Evolutionary conservation across 2,888 invertebrate genomes (phyloP).

Genomic region (Apantesis nais): DNA sequence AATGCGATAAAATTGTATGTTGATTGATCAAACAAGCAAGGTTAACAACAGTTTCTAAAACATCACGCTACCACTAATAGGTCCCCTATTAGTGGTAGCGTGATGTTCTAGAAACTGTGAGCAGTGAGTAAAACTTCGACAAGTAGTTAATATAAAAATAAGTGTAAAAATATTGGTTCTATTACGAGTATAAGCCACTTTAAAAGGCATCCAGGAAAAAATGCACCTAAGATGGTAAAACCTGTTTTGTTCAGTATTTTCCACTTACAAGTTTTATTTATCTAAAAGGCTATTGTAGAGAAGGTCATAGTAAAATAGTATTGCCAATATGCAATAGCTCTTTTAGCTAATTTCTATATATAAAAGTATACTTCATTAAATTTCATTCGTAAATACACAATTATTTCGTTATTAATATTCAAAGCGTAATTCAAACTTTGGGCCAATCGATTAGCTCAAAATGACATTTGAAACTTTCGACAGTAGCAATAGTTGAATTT

Average conservation of each 20-base stretch:
- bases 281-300: neutral
- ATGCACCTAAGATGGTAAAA: neutral
- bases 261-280: neutral
- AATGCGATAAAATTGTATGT: too few relatives aligned
- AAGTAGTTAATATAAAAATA: too few relatives aligned
- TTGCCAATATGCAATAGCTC: neutral
- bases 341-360: neutral
- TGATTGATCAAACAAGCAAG: too few relatives aligned
- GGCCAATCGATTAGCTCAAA: neutral
- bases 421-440: neutral
- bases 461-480: neutral
- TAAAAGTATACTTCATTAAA: neutral
- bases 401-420: neutral
- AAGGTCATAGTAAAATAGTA: neutral
- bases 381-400: neutral
- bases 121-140: too few relatives aligned
- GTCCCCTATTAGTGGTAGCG: too few relatives aligned
- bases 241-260: neutral
- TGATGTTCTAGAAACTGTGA: too few relatives aligned
- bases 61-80: too few relatives aligned
- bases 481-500: slow-evolving; percentile 1
- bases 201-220: neutral
- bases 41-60: too few relatives aligned
- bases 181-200: neutral
- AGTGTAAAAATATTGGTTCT: neutral